Evolutionary conservation across 2,113 vertebrate species (phyloP).

Genomic region (Corythaeola cristata): DNA sequence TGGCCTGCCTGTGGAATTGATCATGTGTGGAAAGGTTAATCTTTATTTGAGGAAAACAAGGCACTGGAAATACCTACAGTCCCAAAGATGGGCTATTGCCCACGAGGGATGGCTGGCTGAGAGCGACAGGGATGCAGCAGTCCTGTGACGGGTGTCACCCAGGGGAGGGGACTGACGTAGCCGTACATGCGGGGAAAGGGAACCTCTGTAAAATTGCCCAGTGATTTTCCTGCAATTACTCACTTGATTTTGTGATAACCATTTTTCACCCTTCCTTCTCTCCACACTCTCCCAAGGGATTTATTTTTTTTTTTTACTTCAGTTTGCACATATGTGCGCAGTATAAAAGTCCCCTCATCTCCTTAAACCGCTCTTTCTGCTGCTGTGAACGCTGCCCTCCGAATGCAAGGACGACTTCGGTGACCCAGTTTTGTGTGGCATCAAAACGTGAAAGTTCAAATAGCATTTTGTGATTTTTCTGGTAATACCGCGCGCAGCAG

Average conservation of each 20-base stretch:
- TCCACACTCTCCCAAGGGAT: background rate
- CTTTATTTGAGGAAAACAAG: background rate
- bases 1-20: background rate
- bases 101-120: background rate
- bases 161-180: background rate
- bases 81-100: background rate
- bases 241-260: background rate
- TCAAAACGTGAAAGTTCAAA: background rate
- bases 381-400: background rate
- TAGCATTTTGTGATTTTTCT: slow-evolving; percentile 6
- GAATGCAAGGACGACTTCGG: background rate
- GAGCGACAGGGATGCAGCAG: background rate
- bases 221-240: background rate
- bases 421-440: background rate
- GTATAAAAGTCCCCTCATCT: background rate
- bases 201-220: background rate
- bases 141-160: background rate
- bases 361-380: background rate
- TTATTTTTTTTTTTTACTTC: background rate
- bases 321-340: background rate
- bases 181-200: background rate
- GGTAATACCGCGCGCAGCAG: background rate
- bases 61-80: background rate
- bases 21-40: background rate
- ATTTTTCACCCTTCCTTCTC: background rate